phyloP scores from a whole-genome alignment of 2,888 invertebrate genomes.

The Drosophila subsilvestris region DNA sequence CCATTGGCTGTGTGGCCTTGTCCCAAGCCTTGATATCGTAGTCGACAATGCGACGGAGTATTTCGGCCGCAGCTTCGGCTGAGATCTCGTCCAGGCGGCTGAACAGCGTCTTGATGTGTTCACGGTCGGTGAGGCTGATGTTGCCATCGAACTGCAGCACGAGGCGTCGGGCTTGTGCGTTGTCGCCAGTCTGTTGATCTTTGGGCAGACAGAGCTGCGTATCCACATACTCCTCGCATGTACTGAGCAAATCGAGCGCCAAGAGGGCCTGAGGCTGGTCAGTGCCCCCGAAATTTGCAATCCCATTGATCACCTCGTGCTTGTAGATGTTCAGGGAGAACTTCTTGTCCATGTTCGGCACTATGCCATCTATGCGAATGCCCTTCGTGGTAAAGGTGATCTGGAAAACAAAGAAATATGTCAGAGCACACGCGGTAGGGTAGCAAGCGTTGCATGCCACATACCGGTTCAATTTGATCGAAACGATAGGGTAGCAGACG shows the following conservation, averaged over 20 bases:
- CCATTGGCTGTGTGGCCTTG: too few relatives aligned
- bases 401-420: slow-evolving; percentile 78
- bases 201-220: slow-evolving; percentile 85
- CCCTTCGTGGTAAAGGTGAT: slow-evolving; percentile 86
- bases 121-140: slow-evolving; percentile 88
- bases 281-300: slow-evolving; percentile 90
- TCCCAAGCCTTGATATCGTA: too few relatives aligned
- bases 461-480: slow-evolving; percentile 89
- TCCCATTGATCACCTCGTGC: slow-evolving; percentile 89
- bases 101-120: slow-evolving; percentile 88
- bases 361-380: slow-evolving; percentile 86
- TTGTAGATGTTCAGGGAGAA: slow-evolving; percentile 87
- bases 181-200: slow-evolving; percentile 41
- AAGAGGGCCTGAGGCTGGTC: slow-evolving; percentile 87
- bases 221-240: slow-evolving; percentile 89
- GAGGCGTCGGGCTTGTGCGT: slow-evolving; percentile 85
- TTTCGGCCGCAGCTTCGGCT: slow-evolving; percentile 91
- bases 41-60: slow-evolving; percentile 86
- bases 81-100: slow-evolving; percentile 89
- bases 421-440: background rate
- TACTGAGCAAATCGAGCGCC: slow-evolving; percentile 90
- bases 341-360: too few relatives aligned
- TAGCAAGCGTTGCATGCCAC: slow-evolving; percentile 52
- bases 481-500: slow-evolving; percentile 94
- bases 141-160: slow-evolving; percentile 89